Conservation (phyloP, 92 coral and sea anemone genomes). For the Parazoanthus swiftii region DNA sequence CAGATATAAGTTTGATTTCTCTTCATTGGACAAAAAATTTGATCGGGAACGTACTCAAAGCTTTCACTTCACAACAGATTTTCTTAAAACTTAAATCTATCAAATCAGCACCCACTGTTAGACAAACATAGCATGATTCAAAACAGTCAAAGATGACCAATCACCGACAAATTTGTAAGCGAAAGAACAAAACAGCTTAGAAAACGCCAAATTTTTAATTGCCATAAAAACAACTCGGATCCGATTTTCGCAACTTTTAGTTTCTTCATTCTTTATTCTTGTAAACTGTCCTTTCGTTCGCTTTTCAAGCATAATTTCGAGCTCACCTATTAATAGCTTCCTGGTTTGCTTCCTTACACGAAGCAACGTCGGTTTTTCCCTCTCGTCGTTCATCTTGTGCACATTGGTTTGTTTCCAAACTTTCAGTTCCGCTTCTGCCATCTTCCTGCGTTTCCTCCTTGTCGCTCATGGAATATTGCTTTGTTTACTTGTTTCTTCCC, state of each 20-base stretch:
- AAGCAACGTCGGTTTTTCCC: slow-evolving; percentile 28
- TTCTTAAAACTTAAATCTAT: not conserved
- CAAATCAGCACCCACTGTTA: not conserved
- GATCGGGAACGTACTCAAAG: too few relatives aligned
- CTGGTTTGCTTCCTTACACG: slow-evolving; percentile 4
- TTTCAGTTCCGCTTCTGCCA: slow-evolving; percentile 31
- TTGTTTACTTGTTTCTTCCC: slow-evolving; percentile 27
- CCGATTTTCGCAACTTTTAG: not conserved
- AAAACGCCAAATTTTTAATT: not conserved
- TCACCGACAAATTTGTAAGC: not conserved
- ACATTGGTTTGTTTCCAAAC: slow-evolving; percentile 24
- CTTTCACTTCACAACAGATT: not conserved
- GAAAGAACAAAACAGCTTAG: not conserved
- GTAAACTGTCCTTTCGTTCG: not conserved
- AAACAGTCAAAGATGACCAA: not conserved
- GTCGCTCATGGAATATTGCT: slow-evolving; percentile 44
- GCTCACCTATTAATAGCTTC: slow-evolving; percentile 18
- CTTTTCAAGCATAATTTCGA: not conserved
- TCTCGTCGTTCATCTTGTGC: slow-evolving; percentile 7
- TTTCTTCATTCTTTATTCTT: not conserved
- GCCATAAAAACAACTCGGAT: not conserved
- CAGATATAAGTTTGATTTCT: too few relatives aligned
- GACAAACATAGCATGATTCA: slow-evolving; percentile 9
- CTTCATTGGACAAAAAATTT: too few relatives aligned
- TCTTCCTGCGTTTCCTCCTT: slow-evolving; percentile 33